Evolutionary conservation across 2,888 invertebrate species (phyloP).

Genomic region (Calameuta pallipes): DNA sequence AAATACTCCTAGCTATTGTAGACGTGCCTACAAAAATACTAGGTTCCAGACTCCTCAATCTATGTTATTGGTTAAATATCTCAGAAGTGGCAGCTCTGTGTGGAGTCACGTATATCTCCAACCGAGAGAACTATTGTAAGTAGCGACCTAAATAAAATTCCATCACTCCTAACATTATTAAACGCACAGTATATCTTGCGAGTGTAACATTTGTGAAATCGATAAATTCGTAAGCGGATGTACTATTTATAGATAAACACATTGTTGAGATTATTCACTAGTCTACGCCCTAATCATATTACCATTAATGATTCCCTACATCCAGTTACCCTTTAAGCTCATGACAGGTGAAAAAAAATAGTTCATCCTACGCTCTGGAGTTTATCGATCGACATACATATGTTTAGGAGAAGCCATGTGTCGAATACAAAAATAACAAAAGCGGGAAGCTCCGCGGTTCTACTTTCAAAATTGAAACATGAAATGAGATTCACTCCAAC

Average conservation of each 20-base stretch:
- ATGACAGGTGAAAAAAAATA: neutral
- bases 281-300: too few species aligned
- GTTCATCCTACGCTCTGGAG: conserved; percentile 14
- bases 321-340: too few species aligned
- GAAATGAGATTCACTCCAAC: conserved; percentile 5
- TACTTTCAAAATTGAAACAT: neutral
- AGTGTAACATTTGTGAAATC: too few species aligned
- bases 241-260: too few species aligned
- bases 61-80: conserved; percentile 86
- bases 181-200: too few species aligned
- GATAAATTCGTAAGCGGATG: too few species aligned
- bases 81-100: conserved; percentile 88
- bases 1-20: conserved; percentile 72
- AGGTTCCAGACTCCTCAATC: conserved; percentile 72
- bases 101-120: conserved; percentile 93
- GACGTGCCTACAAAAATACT: conserved; percentile 62
- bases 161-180: too few species aligned
- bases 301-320: too few species aligned
- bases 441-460: neutral
- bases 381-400: conserved; percentile 25
- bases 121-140: conserved; percentile 96
- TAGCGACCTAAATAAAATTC: conserved; percentile 39
- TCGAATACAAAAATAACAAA: neutral
- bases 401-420: neutral
- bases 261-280: too few species aligned